Conservation (phyloP, 2,113 vertebrate genomes). For the Hyaena hyaena region DNA sequence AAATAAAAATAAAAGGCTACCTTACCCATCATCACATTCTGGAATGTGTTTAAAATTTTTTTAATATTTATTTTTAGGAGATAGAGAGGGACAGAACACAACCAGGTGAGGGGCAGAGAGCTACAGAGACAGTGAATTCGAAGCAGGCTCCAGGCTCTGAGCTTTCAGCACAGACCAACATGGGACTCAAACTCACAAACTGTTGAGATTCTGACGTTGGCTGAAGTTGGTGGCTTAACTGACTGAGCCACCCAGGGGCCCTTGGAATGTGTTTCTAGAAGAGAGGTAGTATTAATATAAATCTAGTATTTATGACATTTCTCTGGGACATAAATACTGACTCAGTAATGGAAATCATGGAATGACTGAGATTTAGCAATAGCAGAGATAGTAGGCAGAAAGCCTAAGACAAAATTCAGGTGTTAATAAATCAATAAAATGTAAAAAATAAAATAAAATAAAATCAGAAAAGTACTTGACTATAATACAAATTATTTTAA, state of each 20-base stretch:
- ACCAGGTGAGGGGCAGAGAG: too few relatives aligned
- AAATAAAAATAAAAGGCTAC: background rate
- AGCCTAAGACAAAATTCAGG: background rate
- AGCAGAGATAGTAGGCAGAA: background rate
- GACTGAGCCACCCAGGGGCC: too few relatives aligned
- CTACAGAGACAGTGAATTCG: too few relatives aligned
- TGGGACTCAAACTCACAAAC: too few relatives aligned
- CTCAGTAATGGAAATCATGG: background rate
- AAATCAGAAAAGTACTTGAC: background rate
- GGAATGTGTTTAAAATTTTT: background rate
- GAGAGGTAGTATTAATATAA: background rate
- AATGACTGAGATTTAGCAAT: background rate
- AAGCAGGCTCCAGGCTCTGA: too few relatives aligned
- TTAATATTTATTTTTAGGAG: too few relatives aligned
- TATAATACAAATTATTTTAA: background rate
- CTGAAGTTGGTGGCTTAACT: too few relatives aligned
- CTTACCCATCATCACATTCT: background rate
- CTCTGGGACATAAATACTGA: background rate
- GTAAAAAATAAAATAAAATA: background rate
- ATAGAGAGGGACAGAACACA: too few relatives aligned
- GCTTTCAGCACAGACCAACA: too few relatives aligned
- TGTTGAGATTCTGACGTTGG: too few relatives aligned
- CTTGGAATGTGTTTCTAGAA: background rate
- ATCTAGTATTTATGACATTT: background rate
- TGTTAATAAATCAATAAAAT: background rate